Percentiles rank a stretch among this genome's conserved stretches.
These are phyloP conservation scores for Myotis brandtii DNA, from an alignment of 2,113 vertebrate species.

Conservation along the genomic window DNA sequence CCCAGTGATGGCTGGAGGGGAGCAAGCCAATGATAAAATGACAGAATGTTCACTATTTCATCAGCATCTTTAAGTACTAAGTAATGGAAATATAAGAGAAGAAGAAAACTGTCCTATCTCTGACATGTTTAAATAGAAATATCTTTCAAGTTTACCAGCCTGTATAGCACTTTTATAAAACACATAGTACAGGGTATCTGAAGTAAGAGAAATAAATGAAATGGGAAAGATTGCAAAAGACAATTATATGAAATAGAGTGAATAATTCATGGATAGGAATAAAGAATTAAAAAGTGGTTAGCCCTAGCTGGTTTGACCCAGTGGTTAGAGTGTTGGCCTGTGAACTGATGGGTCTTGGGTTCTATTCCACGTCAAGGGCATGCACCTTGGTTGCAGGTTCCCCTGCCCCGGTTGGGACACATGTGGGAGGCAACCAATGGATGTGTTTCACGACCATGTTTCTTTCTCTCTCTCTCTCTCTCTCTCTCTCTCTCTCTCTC, in stretches of 20 bases:
- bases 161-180: constrained; percentile 22
- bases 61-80: not conserved
- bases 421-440: too few species aligned
- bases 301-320: too few species aligned
- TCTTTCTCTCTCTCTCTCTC: too few species aligned
- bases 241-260: not conserved
- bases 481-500: too few species aligned
- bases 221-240: not conserved
- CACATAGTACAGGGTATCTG: not conserved
- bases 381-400: too few species aligned
- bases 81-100: constrained; percentile 18
- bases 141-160: not conserved
- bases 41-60: not conserved
- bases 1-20: not conserved
- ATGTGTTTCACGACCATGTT: too few species aligned
- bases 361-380: too few species aligned
- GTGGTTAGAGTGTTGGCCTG: too few species aligned
- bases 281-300: constrained; percentile 11
- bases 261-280: not conserved
- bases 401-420: too few species aligned
- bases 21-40: constrained; percentile 5
- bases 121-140: not conserved
- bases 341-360: too few species aligned
- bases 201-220: constrained; percentile 40
- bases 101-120: not conserved